Conservation (phyloP, 2,113 vertebrate genomes). For the Miniopterus natalensis region DNA sequence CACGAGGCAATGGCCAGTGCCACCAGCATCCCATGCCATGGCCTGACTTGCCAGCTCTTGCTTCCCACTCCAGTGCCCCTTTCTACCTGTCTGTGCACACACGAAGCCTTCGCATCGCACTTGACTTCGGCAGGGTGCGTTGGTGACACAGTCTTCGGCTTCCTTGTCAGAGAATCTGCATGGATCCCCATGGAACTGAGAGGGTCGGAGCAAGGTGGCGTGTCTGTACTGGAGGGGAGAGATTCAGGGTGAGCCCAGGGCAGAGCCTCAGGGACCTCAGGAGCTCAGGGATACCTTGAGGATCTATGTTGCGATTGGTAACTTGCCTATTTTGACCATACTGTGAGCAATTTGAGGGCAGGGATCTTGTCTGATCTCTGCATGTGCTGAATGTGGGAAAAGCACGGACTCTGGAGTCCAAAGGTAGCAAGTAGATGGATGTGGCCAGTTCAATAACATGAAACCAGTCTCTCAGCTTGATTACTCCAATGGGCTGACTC, state of each 20-base stretch:
- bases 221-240: slow-evolving; percentile 91
- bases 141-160: slow-evolving; percentile 89
- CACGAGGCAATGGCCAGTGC: not conserved
- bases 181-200: slow-evolving; percentile 92
- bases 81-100: slow-evolving; percentile 92
- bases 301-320: not conserved
- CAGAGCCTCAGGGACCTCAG: not conserved
- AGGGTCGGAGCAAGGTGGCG: slow-evolving; percentile 89
- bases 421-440: not conserved
- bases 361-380: not conserved
- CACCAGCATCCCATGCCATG: rapidly evolving
- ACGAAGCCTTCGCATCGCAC: slow-evolving; percentile 93
- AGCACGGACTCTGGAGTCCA: not conserved
- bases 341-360: not conserved
- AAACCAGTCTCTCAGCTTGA: not conserved
- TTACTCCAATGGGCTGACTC: not conserved
- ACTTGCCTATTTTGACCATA: not conserved
- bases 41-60: not conserved
- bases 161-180: slow-evolving; percentile 90
- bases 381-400: not conserved
- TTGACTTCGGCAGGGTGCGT: slow-evolving; percentile 87
- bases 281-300: not conserved
- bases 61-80: not conserved
- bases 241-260: not conserved
- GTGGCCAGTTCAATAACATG: not conserved